Evolutionary conservation across 2,888 invertebrate genomes (phyloP), one percentile per base, ranked within the genome.

Genomic region (Tenthredo scrophulariae): DNA sequence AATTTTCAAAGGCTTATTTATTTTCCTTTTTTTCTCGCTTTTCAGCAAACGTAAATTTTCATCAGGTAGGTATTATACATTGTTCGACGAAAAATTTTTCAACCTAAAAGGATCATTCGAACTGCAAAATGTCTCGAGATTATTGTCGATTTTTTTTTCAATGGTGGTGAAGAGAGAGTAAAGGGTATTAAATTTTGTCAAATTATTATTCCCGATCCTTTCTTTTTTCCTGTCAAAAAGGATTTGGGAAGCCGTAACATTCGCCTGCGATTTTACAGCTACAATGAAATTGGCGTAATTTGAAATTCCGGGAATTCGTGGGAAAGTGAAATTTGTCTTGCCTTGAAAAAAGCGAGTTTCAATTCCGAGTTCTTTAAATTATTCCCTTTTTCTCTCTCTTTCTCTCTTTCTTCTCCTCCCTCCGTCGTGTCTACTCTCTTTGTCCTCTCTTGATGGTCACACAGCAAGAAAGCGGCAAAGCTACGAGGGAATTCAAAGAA

Each of bases 1-100:
- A 75, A 75, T 40, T 75, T 75, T 75, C 75, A 43, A 43, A 46
- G 46, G 75, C 75, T 75, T 67, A 33, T 84, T 26, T 46, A 54
- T 58, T 46, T 13, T 77, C 62, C 84, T 85, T 62, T 26, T 84
- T 75, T 77, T 9, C 18, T 50, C 15, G 26, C 46, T 33, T 33
- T 13, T 67, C 67, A 33, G 15, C 33, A 33, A 7, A 2, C 6
- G 54, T n/a, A n/a, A 6, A 54, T n/a, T n/a, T n/a, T 54, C 54
- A 18, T 54, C 54, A 18, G n/a, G n/a, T 18, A 18, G 18, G 0
- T n/a, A n/a, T n/a, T 5, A 0, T 5, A 26, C 3, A 62, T 62
- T 62, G 62, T 26, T 26, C 22, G 62, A 26, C 13, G 62, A 26
- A 2, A 62, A 62, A 62, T 26, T 22, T 26, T 10, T 62, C 26